Base-by-base conservation (phyloP, 2,113 vertebrate species). In the Bufo bufo region DNA sequence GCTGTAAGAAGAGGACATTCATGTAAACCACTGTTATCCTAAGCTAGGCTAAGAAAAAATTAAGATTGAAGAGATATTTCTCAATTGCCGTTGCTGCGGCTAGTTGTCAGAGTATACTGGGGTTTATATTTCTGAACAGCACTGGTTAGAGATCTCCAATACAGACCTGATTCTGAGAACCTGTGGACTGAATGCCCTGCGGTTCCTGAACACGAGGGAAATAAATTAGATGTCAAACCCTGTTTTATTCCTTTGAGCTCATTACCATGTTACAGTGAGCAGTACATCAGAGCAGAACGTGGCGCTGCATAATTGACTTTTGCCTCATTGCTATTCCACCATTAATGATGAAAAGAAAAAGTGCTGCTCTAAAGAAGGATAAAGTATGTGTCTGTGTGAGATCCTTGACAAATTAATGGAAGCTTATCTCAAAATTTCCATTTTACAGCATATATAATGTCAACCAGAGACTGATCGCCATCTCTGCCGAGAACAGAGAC, bases 361-460 rank as follows among this genome's bases (percentile, higher is more conserved):
- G 61, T 69, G 75, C 19, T 10, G 61, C 65, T 61, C 19, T 82
- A 59, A 77, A 77, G 84, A 17, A 75, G 50, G 78, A 81, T 87
- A 12, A 87, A 87, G 86, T 81, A 82, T 4, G 86, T 82, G 85
- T 82, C 33, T 58, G 86, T 59, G 77, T 59, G 65, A 72, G 86
- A 74, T 72, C 11, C 33, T 23, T 82, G 78, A 87, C 86, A 87
- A 82, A 87, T 87, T 82, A 87, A 87, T 87, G 78, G 78, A 87
- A 9, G 63, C 86, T 87, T 87, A 87, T 87, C 86, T 82, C n/a
- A 6, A 81, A 81, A 87, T 69, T 87, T 87, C 74, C 77, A 56
- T 87, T 74, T 87, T 87, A 87, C 85, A 81, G 77, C 17, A 33
- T 69, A 49, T 81, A 59, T 81, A 71, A 87, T 87, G 85, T 87